These are phyloP conservation scores for Fopius arisanus DNA, from an alignment of 1,140 invertebrate genomes.

Conservation along the genomic window DNA sequence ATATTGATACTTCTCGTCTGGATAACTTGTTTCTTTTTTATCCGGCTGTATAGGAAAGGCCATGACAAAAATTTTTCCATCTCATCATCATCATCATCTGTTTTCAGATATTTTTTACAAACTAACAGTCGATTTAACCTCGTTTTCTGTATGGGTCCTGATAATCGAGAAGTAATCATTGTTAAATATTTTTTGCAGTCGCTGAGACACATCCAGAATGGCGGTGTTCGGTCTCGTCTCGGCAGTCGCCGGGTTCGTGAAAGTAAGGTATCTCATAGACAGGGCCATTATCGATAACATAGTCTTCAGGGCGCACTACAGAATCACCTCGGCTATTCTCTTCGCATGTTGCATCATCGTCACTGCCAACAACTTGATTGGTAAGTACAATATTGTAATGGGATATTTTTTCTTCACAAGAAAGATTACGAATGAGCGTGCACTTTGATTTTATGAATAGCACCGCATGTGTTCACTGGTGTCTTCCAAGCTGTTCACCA, in stretches of 20 bases:
- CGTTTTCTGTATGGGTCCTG: too few species aligned
- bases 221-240: slow-evolving; percentile 82
- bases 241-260: slow-evolving; percentile 84
- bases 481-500: slow-evolving; percentile 8
- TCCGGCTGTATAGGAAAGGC: too few species aligned
- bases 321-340: slow-evolving; percentile 86
- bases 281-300: slow-evolving; percentile 89
- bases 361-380: slow-evolving; percentile 87
- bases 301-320: slow-evolving; percentile 89
- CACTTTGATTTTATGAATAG: not conserved
- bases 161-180: too few species aligned
- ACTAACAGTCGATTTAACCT: too few species aligned
- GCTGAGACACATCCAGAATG: slow-evolving; percentile 67
- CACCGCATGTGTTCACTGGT: not conserved
- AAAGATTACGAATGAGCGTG: not conserved
- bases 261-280: slow-evolving; percentile 85
- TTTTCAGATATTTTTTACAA: too few species aligned
- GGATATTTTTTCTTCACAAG: not conserved
- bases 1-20: too few species aligned
- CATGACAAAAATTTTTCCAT: too few species aligned
- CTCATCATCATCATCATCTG: too few species aligned
- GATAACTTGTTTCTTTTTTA: too few species aligned
- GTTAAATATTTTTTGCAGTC: slow-evolving; percentile 52
- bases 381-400: slow-evolving; percentile 63
- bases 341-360: slow-evolving; percentile 89